phyloP scores from a whole-genome alignment of 2,113 vertebrate species.

The Chaetorhynchus papuensis region DNA sequence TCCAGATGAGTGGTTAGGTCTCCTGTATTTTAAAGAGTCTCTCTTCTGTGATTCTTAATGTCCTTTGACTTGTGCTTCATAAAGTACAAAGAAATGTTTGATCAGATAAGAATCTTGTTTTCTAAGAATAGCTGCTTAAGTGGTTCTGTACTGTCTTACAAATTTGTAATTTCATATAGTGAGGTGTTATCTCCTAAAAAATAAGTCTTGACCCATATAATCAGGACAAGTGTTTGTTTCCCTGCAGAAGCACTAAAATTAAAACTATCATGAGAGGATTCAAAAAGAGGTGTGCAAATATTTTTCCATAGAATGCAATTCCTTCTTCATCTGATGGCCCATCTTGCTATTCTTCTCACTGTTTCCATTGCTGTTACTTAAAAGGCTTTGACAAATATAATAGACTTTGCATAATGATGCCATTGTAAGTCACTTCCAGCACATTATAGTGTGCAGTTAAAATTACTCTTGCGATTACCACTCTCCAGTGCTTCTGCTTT shows the following conservation, averaged over 20 bases:
- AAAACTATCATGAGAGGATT: background rate
- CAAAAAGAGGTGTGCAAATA: background rate
- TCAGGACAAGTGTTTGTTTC: conserved; percentile 8
- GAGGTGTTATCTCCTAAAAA: background rate
- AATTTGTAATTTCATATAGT: background rate
- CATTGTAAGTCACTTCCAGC: conserved; percentile 31
- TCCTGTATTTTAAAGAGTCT: conserved; percentile 4
- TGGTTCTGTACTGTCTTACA: background rate
- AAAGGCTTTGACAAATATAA: conserved; percentile 42
- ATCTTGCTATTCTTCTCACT: background rate
- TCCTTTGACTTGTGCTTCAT: conserved; percentile 6
- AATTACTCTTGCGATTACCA: background rate
- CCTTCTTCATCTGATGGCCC: background rate
- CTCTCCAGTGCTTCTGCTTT: background rate
- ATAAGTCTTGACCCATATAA: background rate
- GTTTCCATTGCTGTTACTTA: conserved; percentile 24
- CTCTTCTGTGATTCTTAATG: background rate
- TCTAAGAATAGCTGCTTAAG: background rate
- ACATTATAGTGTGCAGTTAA: background rate
- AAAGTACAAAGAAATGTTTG: conserved; percentile 17
- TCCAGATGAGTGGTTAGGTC: background rate
- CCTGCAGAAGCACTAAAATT: background rate
- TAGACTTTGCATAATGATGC: conserved; percentile 15
- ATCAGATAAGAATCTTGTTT: conserved; percentile 6
- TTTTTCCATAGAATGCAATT: background rate